A percentile compares a stretch with the other conserved stretches of the same genome.
Conservation (phyloP, 1,140 invertebrate genomes). For the Matsumurasca onukii region DNA sequence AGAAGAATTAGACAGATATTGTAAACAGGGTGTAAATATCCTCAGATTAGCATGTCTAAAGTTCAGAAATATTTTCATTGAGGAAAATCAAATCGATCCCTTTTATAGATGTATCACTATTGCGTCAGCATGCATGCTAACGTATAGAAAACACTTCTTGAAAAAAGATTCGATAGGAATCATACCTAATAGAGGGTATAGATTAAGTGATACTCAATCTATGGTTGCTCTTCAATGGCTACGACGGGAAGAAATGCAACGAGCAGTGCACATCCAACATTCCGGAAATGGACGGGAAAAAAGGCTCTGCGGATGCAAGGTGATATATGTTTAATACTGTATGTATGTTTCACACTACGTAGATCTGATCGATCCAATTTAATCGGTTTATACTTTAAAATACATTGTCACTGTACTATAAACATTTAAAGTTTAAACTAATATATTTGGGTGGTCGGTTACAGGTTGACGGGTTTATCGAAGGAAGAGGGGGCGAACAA, state of each 20-base stretch:
- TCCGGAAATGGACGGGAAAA: constrained; percentile 1
- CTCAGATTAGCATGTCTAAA: background rate
- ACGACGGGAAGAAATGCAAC: background rate
- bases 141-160: background rate
- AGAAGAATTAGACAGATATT: background rate
- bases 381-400: too few species aligned
- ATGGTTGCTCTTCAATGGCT: background rate
- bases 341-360: too few species aligned
- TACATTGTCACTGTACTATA: too few species aligned
- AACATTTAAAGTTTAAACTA: too few species aligned
- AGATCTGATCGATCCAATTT: too few species aligned
- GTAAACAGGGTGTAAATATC: background rate
- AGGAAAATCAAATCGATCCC: background rate
- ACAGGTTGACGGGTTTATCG: background rate
- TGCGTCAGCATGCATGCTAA: background rate
- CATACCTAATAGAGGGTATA: background rate
- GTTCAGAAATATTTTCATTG: background rate
- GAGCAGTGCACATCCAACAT: background rate
- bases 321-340: too few species aligned
- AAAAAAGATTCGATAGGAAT: background rate
- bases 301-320: background rate
- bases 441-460: too few species aligned
- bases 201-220: background rate
- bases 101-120: background rate
- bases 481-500: background rate